A percentile compares a stretch with the other conserved stretches of the same genome.
phyloP scores from a whole-genome alignment of 1,140 invertebrate species.

The Meloidogyne floridensis region DNA sequence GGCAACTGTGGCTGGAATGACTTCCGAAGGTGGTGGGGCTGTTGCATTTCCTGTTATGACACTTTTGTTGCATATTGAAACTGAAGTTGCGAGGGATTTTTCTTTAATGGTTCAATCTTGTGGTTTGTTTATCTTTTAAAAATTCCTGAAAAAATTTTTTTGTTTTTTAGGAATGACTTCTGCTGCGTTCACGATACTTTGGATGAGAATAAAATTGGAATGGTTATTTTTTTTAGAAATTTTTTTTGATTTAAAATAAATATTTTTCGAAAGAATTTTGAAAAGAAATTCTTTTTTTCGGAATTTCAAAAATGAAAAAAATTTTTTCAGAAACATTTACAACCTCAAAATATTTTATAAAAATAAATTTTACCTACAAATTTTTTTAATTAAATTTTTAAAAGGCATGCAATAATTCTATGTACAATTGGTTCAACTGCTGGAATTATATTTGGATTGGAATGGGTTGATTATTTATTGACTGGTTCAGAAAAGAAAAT shows the following conservation, averaged over 20 bases:
- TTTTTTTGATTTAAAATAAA: too few relatives aligned
- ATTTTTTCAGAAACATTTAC: too few relatives aligned
- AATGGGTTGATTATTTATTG: slow-evolving; percentile 1
- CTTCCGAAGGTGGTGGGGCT: slow-evolving; percentile 59
- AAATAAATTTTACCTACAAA: not conserved
- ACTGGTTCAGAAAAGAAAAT: slow-evolving; percentile 19
- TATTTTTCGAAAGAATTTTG: too few relatives aligned
- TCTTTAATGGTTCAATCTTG: slow-evolving; percentile 58
- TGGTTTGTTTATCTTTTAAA: slow-evolving; percentile 33
- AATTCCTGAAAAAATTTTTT: not conserved
- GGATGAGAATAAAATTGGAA: slow-evolving; percentile 52
- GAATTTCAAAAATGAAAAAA: too few relatives aligned
- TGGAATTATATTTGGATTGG: slow-evolving; percentile 10
- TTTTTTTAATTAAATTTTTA: not conserved
- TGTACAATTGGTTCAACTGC: slow-evolving; percentile 21
- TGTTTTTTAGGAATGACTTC: slow-evolving; percentile 49
- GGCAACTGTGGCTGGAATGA: slow-evolving; percentile 34
- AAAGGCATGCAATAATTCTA: slow-evolving; percentile 13
- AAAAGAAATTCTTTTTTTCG: too few relatives aligned
- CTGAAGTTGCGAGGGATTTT: slow-evolving; percentile 57
- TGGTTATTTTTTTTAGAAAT: slow-evolving; percentile 30
- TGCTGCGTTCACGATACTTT: slow-evolving; percentile 54
- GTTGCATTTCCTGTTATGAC: slow-evolving; percentile 64
- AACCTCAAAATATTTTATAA: too few relatives aligned
- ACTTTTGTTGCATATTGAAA: slow-evolving; percentile 46